Evolutionary conservation across 2,797 vertebrate species (phyloP), one percentile per base, ranked within the genome.

Genomic region (Acanthis flammea): DNA sequence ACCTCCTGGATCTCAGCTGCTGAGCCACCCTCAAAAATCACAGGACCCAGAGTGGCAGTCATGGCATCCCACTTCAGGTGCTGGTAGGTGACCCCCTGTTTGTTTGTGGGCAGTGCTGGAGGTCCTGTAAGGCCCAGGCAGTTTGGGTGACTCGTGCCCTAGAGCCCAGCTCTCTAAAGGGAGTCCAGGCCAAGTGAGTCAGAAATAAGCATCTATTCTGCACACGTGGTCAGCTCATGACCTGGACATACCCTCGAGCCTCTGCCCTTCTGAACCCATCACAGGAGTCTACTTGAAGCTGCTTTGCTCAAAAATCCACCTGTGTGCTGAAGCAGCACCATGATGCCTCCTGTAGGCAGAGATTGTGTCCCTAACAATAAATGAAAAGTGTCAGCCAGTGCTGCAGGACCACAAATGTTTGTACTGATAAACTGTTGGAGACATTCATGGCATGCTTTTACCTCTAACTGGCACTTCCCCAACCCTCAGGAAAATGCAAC

Each of bases 201-300:
- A 50, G 33, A 72, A 81, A 41, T 25, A 50, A 77, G 57, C 24
- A 54, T 27, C 9, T 48, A 3, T 14, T 22, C 37, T 78, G 17
- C 24, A 91, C 51, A 22, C 3, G 1, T 3, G 27, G 24, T 35
- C 57, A 72, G 24, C 45, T 57, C 0, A 0, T 58, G 50, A 16
- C 18, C 31, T 70, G 48, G 37, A 7, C 5, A 4, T 27, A 30
- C 44, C 16, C 55, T 47, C 0, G 0, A 76, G 58, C 61, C 24
- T 75, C 61, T 31, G 9, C 2, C 48, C 33, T 57, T 6, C 71
- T 87, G n/a, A 91, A 54, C 7, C 16, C 31, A 14, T 10, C 22
- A 50, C 2, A 4, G 33, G 24, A 76, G 10, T 17, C n/a, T 70
- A 39, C 10, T 22, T 41, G 37, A 60, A 41, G 31, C 11, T 58